Percentiles rank a stretch among this genome's conserved stretches.
Conservation (phyloP, 2,888 invertebrate genomes). For the Caenorhabditis sp. region DNA sequence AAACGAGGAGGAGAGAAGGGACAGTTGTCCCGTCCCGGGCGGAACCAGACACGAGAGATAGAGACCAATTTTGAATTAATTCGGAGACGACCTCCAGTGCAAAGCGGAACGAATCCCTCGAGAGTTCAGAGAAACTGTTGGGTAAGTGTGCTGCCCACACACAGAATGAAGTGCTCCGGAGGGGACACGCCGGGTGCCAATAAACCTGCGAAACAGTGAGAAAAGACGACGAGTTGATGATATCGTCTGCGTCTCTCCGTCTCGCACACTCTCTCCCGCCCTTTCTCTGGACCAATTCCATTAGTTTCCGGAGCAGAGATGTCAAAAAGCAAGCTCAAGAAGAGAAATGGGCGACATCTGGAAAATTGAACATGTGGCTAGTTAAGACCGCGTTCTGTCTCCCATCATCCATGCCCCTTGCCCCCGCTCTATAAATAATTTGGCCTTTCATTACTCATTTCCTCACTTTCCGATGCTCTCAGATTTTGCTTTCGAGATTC, state of each 20-base stretch:
- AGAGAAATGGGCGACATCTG: slow-evolving; percentile 46
- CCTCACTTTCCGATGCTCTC: background rate
- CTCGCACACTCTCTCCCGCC: slow-evolving; percentile 22
- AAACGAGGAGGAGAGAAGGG: background rate
- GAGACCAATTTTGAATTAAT: background rate
- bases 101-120: background rate
- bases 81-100: background rate
- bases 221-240: slow-evolving; percentile 36
- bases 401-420: background rate
- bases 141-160: background rate
- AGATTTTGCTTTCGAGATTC: background rate
- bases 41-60: background rate
- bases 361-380: slow-evolving; percentile 58
- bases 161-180: background rate
- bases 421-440: slow-evolving; percentile 11
- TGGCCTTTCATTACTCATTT: background rate
- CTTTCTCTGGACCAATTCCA: slow-evolving; percentile 33
- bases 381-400: slow-evolving; percentile 6
- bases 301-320: slow-evolving; percentile 34
- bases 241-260: slow-evolving; percentile 24
- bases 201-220: slow-evolving; percentile 51
- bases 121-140: slow-evolving; percentile 1
- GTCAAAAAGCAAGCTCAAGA: slow-evolving; percentile 13
- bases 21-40: slow-evolving; percentile 25
- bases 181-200: slow-evolving; percentile 21